phyloP scores from a whole-genome alignment of 2,888 invertebrate genomes.

The Tinea semifulvella region DNA sequence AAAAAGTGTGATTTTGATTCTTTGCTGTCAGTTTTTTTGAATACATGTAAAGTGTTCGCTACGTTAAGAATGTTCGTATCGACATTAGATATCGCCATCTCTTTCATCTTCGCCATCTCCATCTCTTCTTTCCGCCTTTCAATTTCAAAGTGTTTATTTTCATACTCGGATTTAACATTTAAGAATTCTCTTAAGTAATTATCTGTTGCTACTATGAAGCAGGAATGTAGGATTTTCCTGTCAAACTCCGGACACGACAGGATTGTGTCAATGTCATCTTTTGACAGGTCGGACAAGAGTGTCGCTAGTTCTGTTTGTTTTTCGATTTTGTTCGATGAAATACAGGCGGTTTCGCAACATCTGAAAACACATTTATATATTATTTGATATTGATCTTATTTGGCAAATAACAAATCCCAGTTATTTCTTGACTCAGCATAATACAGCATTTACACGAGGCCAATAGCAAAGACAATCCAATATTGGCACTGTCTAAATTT shows the following conservation, averaged over 20 bases:
- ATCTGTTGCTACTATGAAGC: constrained; percentile 59
- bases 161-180: constrained; percentile 36
- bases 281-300: constrained; percentile 37
- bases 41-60: constrained; percentile 47
- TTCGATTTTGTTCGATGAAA: constrained; percentile 31
- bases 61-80: constrained; percentile 55
- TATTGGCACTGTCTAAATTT: too few relatives aligned
- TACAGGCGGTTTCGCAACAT: constrained; percentile 42
- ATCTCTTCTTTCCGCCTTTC: constrained; percentile 37
- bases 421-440: too few relatives aligned
- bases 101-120: constrained; percentile 32
- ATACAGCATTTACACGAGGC: too few relatives aligned
- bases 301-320: constrained; percentile 43
- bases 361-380: too few relatives aligned
- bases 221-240: constrained; percentile 55
- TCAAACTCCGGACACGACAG: constrained; percentile 58
- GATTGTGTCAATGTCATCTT: constrained; percentile 49
- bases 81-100: constrained; percentile 39
- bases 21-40: constrained; percentile 49
- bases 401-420: too few relatives aligned
- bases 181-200: constrained; percentile 51
- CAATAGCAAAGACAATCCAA: too few relatives aligned
- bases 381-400: too few relatives aligned
- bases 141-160: constrained; percentile 44
- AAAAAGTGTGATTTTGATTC: constrained; percentile 61